Percentiles rank a stretch among this genome's conserved stretches.
Evolutionary conservation across 2,888 invertebrate species (phyloP).

Genomic region (Linyphia triangularis): DNA sequence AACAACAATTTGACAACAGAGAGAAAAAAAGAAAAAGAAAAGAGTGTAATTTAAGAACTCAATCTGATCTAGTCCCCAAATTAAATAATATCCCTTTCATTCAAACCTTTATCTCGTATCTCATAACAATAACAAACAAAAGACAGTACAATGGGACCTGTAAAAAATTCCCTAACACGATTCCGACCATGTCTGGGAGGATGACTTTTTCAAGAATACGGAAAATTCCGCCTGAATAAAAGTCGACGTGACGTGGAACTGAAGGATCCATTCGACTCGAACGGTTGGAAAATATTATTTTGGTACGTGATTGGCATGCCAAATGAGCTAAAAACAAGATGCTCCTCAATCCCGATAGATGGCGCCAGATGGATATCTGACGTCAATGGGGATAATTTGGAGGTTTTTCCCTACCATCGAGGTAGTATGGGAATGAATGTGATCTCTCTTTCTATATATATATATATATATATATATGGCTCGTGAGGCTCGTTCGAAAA

Average conservation of each 20-base stretch:
- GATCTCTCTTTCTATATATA: too few species aligned
- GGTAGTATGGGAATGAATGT: not conserved
- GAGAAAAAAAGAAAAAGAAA: too few species aligned
- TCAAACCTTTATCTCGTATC: too few species aligned
- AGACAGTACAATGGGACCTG: not conserved
- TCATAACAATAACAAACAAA: not conserved
- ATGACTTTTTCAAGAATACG: constrained; percentile 30
- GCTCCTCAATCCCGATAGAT: not conserved
- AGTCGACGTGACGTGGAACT: constrained; percentile 30
- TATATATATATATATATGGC: constrained; percentile 14
- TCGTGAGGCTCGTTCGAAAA: not conserved
- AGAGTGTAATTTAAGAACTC: too few species aligned
- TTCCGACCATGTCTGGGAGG: constrained; percentile 8
- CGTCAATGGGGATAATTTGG: constrained; percentile 49
- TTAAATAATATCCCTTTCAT: too few species aligned
- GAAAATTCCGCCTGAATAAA: constrained; percentile 34
- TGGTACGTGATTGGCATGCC: constrained; percentile 49
- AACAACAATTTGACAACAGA: too few species aligned
- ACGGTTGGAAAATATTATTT: constrained; percentile 57
- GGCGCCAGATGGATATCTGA: constrained; percentile 19
- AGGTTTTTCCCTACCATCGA: not conserved
- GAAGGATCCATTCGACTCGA: constrained; percentile 32
- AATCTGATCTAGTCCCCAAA: too few species aligned
- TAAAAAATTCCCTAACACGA: constrained; percentile 21
- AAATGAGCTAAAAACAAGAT: constrained; percentile 14